A percentile compares a stretch with the other conserved stretches of the same genome.
phyloP scores from a whole-genome alignment of 2,113 vertebrate species.

The Salvator merianae region DNA sequence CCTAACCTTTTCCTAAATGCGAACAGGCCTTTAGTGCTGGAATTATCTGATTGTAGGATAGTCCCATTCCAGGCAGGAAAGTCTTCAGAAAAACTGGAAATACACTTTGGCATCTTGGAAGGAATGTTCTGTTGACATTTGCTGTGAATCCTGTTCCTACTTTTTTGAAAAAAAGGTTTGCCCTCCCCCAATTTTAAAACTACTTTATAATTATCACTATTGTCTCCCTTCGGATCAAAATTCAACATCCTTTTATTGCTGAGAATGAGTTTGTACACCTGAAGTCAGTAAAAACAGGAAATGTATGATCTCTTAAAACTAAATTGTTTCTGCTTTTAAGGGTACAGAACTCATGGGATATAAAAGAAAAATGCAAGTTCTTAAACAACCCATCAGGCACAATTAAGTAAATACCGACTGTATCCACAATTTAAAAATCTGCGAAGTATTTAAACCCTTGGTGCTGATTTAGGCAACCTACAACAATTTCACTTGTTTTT shows the following conservation, averaged over 20 bases:
- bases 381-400: constrained; percentile 18
- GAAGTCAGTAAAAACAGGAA: neutral
- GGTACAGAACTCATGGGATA: neutral
- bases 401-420: neutral
- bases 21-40: too few relatives aligned
- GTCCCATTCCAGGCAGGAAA: too few relatives aligned
- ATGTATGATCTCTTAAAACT: neutral
- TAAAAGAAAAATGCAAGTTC: neutral
- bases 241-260: neutral
- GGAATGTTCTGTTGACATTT: neutral
- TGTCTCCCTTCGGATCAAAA: neutral
- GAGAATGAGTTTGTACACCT: neutral
- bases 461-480: constrained; percentile 4
- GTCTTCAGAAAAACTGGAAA: too few relatives aligned
- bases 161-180: neutral
- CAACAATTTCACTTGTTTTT: constrained; percentile 36
- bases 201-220: neutral
- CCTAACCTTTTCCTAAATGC: too few relatives aligned
- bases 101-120: too few relatives aligned
- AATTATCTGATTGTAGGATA: too few relatives aligned
- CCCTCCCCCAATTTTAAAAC: too few relatives aligned
- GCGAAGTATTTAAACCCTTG: neutral
- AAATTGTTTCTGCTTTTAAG: neutral
- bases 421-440: neutral
- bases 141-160: neutral